These are phyloP conservation scores for Lydus trimaculatus DNA, from an alignment of 2,888 invertebrate genomes.

Conservation along the genomic window DNA sequence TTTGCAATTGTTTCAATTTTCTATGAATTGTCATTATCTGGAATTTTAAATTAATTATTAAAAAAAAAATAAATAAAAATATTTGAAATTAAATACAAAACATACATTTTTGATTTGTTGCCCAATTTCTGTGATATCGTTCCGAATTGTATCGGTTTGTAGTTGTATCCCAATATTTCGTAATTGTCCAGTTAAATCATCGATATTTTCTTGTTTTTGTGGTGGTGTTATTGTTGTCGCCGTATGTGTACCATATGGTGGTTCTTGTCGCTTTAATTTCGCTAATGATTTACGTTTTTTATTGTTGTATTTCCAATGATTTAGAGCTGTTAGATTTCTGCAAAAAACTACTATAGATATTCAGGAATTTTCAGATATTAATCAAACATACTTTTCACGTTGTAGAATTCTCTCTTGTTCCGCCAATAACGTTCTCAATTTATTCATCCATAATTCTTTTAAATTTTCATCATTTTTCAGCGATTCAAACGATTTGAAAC, in stretches of 20 bases:
- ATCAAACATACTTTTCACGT: conserved; percentile 64
- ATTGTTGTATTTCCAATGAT: conserved; percentile 63
- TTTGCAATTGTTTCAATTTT: conserved; percentile 43
- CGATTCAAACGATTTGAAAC: conserved; percentile 55
- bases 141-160: conserved; percentile 59
- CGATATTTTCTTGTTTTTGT: conserved; percentile 52
- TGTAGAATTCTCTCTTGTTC: conserved; percentile 67
- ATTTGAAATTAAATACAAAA: not conserved
- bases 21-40: conserved; percentile 51
- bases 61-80: not conserved
- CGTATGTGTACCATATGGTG: conserved; percentile 67
- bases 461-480: conserved; percentile 53
- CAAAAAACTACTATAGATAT: conserved; percentile 27
- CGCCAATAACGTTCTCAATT: conserved; percentile 64
- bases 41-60: conserved; percentile 15
- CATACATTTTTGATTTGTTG: conserved; percentile 68
- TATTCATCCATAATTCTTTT: conserved; percentile 64
- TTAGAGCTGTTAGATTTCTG: conserved; percentile 62
- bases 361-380: conserved; percentile 12
- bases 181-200: conserved; percentile 56
- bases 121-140: conserved; percentile 64
- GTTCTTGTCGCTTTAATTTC: conserved; percentile 24
- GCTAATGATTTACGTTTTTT: conserved; percentile 43
- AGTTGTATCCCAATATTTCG: conserved; percentile 50
- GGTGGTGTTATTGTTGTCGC: conserved; percentile 53